Conservation (phyloP, 2,888 invertebrate species). For the Apodemia arnacis region DNA sequence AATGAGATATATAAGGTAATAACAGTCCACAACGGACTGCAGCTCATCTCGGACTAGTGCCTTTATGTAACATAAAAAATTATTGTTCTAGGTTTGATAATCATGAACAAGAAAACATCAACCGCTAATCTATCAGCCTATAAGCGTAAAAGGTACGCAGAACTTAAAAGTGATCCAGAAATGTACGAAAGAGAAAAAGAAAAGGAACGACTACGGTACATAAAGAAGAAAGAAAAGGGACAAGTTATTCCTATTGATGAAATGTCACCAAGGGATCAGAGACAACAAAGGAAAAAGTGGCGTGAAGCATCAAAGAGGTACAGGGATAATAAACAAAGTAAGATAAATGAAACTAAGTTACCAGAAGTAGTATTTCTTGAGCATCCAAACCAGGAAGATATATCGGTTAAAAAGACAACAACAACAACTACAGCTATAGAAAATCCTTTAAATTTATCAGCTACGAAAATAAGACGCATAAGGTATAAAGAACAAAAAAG, state of each 20-base stretch:
- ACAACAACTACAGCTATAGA: too few species aligned
- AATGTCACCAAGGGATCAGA: neutral
- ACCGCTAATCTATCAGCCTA: neutral
- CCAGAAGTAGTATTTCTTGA: neutral
- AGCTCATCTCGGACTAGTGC: too few species aligned
- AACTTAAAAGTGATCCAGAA: slow-evolving; percentile 21
- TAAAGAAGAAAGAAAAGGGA: slow-evolving; percentile 9
- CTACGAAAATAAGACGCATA: too few species aligned
- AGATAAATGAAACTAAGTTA: neutral
- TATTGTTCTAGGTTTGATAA: neutral
- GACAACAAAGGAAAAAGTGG: neutral
- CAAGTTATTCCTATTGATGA: slow-evolving; percentile 14
- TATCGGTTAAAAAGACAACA: neutral
- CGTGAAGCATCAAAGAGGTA: neutral
- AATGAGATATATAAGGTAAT: too few species aligned
- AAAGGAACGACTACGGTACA: slow-evolving; percentile 24
- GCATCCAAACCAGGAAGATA: neutral
- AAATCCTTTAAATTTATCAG: too few species aligned
- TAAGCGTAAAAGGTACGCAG: slow-evolving; percentile 17
- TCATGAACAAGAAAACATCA: neutral
- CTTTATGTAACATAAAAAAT: neutral
- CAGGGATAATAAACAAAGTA: neutral
- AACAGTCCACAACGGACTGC: too few species aligned
- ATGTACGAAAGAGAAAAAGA: slow-evolving; percentile 19
- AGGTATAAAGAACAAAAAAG: too few species aligned